Evolutionary conservation across 2,888 invertebrate genomes (phyloP).

Genomic region (Xanthia icteritia): DNA sequence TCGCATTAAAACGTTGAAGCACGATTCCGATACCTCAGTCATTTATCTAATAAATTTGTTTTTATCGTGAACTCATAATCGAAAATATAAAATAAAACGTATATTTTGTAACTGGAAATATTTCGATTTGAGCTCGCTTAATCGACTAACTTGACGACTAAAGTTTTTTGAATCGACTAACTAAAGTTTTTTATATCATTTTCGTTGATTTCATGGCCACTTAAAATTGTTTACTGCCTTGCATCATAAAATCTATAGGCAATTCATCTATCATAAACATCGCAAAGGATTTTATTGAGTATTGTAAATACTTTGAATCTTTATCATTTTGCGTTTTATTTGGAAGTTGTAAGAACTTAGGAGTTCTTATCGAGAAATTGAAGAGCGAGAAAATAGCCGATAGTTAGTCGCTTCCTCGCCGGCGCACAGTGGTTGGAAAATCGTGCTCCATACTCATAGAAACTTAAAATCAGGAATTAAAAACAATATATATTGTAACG

Average conservation of each 20-base stretch:
- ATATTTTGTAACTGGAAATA: constrained; percentile 33
- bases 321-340: not conserved
- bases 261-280: constrained; percentile 52
- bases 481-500: too few species aligned
- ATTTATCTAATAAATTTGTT: constrained; percentile 3
- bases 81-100: not conserved
- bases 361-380: too few species aligned
- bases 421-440: too few species aligned
- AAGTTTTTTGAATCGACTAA: too few species aligned
- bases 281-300: constrained; percentile 45
- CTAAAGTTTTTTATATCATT: constrained; percentile 52
- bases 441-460: too few species aligned
- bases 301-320: constrained; percentile 17
- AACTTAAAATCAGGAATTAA: too few species aligned
- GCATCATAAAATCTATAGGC: constrained; percentile 57
- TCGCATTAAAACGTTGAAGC: not conserved
- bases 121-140: constrained; percentile 40
- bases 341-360: too few species aligned
- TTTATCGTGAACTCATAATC: constrained; percentile 24
- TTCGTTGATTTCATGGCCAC: constrained; percentile 43
- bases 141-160: constrained; percentile 52
- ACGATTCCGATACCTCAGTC: not conserved
- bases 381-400: too few species aligned
- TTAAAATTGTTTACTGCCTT: constrained; percentile 63
- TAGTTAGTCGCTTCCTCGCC: too few species aligned